Evolutionary conservation across 2,888 invertebrate genomes (phyloP), one percentile per base, ranked within the genome.

Genomic region (Congeria kusceri): DNA sequence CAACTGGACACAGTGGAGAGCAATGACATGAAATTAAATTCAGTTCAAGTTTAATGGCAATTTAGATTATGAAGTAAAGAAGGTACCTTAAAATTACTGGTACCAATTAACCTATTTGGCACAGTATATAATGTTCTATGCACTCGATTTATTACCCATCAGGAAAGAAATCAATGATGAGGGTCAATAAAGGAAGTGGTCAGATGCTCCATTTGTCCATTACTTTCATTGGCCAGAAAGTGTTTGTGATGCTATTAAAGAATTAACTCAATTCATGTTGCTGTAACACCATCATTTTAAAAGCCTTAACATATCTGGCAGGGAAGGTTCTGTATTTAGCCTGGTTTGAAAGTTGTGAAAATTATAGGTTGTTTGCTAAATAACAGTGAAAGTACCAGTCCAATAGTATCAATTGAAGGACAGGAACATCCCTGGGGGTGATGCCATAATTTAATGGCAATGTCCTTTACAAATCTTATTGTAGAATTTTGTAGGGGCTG

Each of bases 311-410:
- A 71, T 64, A 44, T 57, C 58, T 63, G 57, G 71, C 57, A 64
- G 46, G 71, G 56, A 23, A 23, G 28, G 56, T 46, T 57, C 20
- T 63, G 18, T 28, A 57, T 39, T 64, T 71, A 39, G 64, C 57
- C 71, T 64, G 63, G 71, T 71, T 71, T 63, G 57, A 64, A 70
- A 57, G 46, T 64, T 64, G 71, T 64, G 71, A 71, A 64, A 64
- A 71, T 71, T 71, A 71, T 71, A 71, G 56, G 71, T 71, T 71
- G 56, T 39, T 15, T 20, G 64, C 56, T 44, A n/a, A 46, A 71
- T 71, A 57, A 63, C 28, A 71, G 62, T 53, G 28, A 63, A 57
- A 57, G 71, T 57, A 53, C 71, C 71, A 71, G 63, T 64, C 71
- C 47, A 58, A 58, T 71, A n/a, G 39, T 28, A 44, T 39, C 29